Conservation (phyloP, 2,797 vertebrate species). For the Sebastes oblongus region DNA sequence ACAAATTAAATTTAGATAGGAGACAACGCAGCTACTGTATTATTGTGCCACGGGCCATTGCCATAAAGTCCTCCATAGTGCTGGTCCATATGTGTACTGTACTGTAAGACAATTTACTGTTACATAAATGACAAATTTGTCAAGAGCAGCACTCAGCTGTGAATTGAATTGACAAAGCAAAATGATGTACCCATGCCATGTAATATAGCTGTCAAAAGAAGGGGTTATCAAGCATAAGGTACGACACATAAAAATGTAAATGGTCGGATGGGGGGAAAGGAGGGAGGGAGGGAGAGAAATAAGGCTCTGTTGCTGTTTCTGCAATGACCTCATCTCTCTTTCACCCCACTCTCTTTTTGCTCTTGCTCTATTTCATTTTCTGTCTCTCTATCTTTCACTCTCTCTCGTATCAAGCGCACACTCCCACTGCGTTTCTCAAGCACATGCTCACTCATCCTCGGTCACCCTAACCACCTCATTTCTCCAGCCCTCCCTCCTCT, state of each 20-base stretch:
- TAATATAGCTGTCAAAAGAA: slow-evolving; percentile 67
- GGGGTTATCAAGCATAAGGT: slow-evolving; percentile 57
- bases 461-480: slow-evolving; percentile 74
- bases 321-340: slow-evolving; percentile 69
- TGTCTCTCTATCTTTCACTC: slow-evolving; percentile 51
- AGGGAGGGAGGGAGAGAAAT: slow-evolving; percentile 22
- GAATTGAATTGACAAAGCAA: slow-evolving; percentile 54
- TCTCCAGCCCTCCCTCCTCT: slow-evolving; percentile 66
- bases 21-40: not conserved
- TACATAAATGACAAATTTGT: slow-evolving; percentile 38
- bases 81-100: not conserved
- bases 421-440: slow-evolving; percentile 60
- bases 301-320: slow-evolving; percentile 42
- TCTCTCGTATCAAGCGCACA: slow-evolving; percentile 48
- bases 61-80: not conserved
- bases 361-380: slow-evolving; percentile 51
- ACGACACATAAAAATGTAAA: slow-evolving; percentile 69
- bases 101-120: slow-evolving; percentile 11
- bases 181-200: slow-evolving; percentile 41
- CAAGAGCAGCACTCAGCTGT: slow-evolving; percentile 23
- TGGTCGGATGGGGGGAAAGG: slow-evolving; percentile 22
- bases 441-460: slow-evolving; percentile 67
- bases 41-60: not conserved
- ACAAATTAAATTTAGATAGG: not conserved
- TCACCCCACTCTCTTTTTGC: slow-evolving; percentile 38